phyloP scores from a whole-genome alignment of 2,113 vertebrate species.

The Ovis canadensis region DNA sequence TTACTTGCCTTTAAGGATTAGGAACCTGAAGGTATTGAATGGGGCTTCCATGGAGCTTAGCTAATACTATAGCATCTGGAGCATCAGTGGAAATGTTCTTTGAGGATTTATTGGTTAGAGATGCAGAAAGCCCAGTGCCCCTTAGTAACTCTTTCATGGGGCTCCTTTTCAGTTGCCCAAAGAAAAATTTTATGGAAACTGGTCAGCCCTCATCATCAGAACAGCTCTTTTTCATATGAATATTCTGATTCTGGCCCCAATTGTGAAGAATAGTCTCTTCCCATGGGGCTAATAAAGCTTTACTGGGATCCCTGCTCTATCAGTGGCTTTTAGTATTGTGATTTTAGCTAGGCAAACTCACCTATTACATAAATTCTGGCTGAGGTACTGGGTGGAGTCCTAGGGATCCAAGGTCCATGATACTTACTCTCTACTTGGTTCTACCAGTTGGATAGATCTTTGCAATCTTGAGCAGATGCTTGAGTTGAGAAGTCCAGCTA shows the following conservation, averaged over 20 bases:
- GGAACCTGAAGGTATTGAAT: neutral
- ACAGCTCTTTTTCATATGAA: neutral
- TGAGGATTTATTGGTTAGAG: neutral
- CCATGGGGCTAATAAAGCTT: neutral
- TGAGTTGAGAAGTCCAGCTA: neutral
- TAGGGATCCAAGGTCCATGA: neutral
- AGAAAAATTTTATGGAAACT: neutral
- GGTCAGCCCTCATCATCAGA: neutral
- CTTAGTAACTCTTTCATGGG: neutral
- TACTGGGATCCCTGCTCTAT: neutral
- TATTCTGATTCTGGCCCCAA: neutral
- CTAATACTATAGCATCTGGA: neutral
- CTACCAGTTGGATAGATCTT: neutral
- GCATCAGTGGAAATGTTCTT: neutral
- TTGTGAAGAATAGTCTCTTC: neutral
- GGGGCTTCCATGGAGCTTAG: neutral
- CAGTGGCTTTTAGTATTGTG: neutral
- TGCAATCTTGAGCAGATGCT: neutral
- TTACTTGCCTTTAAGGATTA: neutral
- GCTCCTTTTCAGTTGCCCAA: neutral
- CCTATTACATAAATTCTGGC: neutral
- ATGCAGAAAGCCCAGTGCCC: neutral
- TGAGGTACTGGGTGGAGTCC: neutral
- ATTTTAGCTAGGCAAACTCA: neutral
- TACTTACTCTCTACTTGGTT: neutral